These are phyloP conservation scores for Ceyx cyanopectus DNA, from an alignment of 2,113 vertebrate genomes.

Conservation along the genomic window DNA sequence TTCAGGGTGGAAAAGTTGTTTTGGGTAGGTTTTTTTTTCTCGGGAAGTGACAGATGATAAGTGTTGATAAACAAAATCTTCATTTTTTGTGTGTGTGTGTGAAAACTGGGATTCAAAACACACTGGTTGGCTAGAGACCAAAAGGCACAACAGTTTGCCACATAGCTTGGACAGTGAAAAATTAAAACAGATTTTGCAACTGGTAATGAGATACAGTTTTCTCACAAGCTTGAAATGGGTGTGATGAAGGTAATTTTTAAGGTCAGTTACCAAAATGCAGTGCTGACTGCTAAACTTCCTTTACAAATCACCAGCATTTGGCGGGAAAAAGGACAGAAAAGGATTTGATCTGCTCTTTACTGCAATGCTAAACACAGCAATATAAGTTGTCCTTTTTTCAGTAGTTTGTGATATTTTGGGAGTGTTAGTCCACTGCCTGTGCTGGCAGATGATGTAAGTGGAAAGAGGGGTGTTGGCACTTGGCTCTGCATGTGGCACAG, in stretches of 20 bases:
- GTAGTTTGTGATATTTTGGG: neutral
- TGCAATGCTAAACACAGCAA: neutral
- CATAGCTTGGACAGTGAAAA: neutral
- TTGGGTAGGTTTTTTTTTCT: constrained; percentile 7
- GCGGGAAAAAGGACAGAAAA: neutral
- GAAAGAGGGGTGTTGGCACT: neutral
- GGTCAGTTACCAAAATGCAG: neutral
- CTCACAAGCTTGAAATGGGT: neutral
- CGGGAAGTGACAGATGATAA: neutral
- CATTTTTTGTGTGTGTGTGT: neutral
- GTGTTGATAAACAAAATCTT: neutral
- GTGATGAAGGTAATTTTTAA: neutral
- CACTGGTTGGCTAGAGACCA: neutral
- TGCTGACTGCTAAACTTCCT: neutral
- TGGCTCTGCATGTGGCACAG: neutral
- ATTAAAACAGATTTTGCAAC: neutral
- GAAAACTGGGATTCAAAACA: neutral
- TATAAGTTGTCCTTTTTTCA: neutral
- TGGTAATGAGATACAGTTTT: neutral
- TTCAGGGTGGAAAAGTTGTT: neutral
- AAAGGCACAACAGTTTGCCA: neutral
- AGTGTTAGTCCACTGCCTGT: neutral
- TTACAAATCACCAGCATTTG: neutral
- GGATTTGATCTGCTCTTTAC: neutral
- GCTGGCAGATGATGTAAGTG: neutral